Base-by-base conservation (phyloP, 2,113 vertebrate genomes). In the Catharus fuscescens region DNA sequence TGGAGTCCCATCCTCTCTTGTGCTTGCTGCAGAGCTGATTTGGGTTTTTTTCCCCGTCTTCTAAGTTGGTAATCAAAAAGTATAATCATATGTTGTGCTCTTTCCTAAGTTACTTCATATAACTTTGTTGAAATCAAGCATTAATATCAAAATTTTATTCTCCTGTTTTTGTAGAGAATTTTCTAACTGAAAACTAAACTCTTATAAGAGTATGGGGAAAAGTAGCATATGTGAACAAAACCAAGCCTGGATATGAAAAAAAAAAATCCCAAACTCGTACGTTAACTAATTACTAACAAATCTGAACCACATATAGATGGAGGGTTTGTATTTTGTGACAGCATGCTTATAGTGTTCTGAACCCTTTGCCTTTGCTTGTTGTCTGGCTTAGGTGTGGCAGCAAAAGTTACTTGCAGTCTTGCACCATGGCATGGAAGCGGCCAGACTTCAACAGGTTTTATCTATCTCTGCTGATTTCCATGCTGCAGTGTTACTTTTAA, bases 31-130 rank as follows among this genome's bases (percentile, higher is more conserved):
- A 34, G 73, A 86, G 23, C 25, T 26, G 8, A 5, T 52, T 29
- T 60, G n/a, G 5, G 19, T 5, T 32, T 40, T 59, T 18, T 18
- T 7, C 4, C 1, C 10, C 10, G 0, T 10, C 10, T 65, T 47
- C 14, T n/a, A 31, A 66, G 14, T 7, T 31, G 52, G 4, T 86
- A 62, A 67, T 47, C 8, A 60, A 60, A 70, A 83, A 38, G 6
- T n/a, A 31, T 7, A 12, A 20, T 53, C 9, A 4, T 64, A 23
- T 38, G 2, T 64, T 80, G 44, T 47, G 10, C 23, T 83, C 10
- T 82, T 60, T 19, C 23, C 9, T 26, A 23, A 56, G 6, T 67
- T 86, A 56, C 32, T 74, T 9, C 42, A 15, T 47, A 34, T 60
- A 4, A 23, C 14, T 38, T 91, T 65, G 20, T 23, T 83, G 50